Conservation (phyloP, 2,113 vertebrate species). For the Leptosomus discolor region DNA sequence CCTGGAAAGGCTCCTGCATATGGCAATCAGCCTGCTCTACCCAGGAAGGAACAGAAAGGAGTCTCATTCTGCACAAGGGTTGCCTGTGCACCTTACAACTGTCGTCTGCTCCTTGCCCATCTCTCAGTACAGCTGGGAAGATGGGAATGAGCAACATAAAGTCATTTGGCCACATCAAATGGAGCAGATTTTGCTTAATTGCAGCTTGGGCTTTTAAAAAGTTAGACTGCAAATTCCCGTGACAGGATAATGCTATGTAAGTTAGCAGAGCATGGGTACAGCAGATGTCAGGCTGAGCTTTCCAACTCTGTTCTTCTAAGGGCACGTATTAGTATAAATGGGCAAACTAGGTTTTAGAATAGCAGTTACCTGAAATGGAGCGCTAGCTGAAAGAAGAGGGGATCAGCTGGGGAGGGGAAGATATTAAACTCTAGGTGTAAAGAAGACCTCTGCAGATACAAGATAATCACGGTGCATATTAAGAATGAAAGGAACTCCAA, state of each 20-base stretch:
- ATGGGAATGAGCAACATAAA: background rate
- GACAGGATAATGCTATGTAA: background rate
- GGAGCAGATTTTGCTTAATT: background rate
- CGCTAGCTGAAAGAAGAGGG: background rate
- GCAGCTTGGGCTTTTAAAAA: background rate
- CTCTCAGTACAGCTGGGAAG: background rate
- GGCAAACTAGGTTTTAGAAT: background rate
- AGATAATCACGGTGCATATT: background rate
- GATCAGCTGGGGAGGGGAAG: background rate
- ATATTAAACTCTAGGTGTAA: background rate
- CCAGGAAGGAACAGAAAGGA: background rate
- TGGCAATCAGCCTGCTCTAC: background rate
- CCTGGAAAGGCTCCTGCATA: background rate
- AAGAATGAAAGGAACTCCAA: conserved; percentile 15
- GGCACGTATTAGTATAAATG: background rate
- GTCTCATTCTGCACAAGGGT: background rate
- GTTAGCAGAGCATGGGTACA: background rate
- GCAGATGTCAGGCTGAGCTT: background rate
- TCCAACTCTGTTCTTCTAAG: background rate
- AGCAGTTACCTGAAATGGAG: background rate
- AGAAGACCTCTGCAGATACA: background rate
- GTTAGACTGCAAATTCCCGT: background rate
- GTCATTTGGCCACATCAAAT: background rate
- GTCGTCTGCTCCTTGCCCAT: background rate
- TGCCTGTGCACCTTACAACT: fast-evolving